Evolutionary conservation across 2,113 vertebrate genomes (phyloP).

Genomic region (Percopsis transmontana): DNA sequence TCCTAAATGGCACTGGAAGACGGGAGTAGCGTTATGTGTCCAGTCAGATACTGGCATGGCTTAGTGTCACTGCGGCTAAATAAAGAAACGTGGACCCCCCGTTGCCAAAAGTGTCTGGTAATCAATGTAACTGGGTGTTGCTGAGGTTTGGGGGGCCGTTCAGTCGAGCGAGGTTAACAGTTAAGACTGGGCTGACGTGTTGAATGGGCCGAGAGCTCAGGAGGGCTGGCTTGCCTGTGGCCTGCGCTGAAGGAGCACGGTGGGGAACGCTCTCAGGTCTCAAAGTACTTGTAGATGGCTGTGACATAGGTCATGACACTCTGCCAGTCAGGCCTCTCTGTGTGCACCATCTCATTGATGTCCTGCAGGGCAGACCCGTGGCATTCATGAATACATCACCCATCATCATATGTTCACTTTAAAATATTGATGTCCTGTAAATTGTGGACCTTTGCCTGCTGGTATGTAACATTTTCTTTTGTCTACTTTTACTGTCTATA

Average conservation of each 20-base stretch:
- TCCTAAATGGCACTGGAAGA: slow-evolving; percentile 12
- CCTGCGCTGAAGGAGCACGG: slow-evolving; percentile 33
- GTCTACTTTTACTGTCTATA: too few relatives aligned
- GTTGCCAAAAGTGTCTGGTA: not conserved
- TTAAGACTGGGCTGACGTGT: slow-evolving; percentile 18
- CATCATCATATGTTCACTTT: too few relatives aligned
- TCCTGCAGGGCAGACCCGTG: slow-evolving; percentile 81
- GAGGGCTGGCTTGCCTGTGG: slow-evolving; percentile 25
- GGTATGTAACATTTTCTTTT: too few relatives aligned
- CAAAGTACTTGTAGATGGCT: slow-evolving; percentile 98
- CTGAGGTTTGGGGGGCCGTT: slow-evolving; percentile 2
- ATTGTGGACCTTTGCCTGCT: too few relatives aligned
- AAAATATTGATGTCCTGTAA: too few relatives aligned
- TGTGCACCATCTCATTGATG: slow-evolving; percentile 95
- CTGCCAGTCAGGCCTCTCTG: slow-evolving; percentile 94
- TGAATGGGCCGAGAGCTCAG: slow-evolving; percentile 20
- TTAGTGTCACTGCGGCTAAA: slow-evolving; percentile 23
- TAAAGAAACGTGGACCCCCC: not conserved
- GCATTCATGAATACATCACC: too few relatives aligned
- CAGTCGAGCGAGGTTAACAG: slow-evolving; percentile 47
- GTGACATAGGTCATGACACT: slow-evolving; percentile 97
- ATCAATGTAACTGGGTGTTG: slow-evolving; percentile 26
- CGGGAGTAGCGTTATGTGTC: slow-evolving; percentile 23
- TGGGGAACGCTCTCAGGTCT: slow-evolving; percentile 82
- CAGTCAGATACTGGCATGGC: slow-evolving; percentile 23